A percentile compares a stretch with the other conserved stretches of the same genome.
Evolutionary conservation across 2,113 vertebrate genomes (phyloP).

Genomic region (Ptilorrhoa leucosticta): DNA sequence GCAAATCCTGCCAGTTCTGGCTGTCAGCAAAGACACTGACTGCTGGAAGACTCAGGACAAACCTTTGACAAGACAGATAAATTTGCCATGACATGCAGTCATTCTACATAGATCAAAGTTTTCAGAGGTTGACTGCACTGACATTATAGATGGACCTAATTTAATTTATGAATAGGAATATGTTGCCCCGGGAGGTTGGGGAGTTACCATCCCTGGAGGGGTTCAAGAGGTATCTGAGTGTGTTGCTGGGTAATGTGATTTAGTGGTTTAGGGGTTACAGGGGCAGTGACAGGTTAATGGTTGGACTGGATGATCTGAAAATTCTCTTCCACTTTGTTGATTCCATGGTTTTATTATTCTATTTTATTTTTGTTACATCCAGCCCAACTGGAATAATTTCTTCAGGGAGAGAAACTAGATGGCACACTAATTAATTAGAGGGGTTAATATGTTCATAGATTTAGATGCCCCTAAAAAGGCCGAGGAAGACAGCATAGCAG

Average conservation of each 20-base stretch:
- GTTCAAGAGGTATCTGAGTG: neutral
- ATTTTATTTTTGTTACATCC: neutral
- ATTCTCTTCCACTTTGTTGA: neutral
- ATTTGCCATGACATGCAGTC: neutral
- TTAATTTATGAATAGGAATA: neutral
- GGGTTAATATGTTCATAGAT: neutral
- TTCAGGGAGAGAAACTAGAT: neutral
- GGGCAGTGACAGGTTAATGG: fast-evolving
- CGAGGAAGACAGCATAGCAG: neutral
- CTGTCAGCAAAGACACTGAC: neutral
- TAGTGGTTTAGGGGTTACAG: neutral
- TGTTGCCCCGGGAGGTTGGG: neutral
- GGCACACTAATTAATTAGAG: no score
- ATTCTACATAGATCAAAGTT: neutral
- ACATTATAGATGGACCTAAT: neutral
- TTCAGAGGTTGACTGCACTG: neutral
- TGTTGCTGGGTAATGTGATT: neutral
- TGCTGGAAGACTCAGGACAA: neutral
- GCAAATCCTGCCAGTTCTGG: neutral
- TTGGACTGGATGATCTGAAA: neutral
- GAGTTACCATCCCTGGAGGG: neutral
- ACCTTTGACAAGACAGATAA: neutral
- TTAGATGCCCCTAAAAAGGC: neutral
- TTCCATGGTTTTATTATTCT: neutral
- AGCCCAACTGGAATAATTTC: neutral